phyloP scores from a whole-genome alignment of 1,140 invertebrate species.

The Lordiphosa stackelbergi region DNA sequence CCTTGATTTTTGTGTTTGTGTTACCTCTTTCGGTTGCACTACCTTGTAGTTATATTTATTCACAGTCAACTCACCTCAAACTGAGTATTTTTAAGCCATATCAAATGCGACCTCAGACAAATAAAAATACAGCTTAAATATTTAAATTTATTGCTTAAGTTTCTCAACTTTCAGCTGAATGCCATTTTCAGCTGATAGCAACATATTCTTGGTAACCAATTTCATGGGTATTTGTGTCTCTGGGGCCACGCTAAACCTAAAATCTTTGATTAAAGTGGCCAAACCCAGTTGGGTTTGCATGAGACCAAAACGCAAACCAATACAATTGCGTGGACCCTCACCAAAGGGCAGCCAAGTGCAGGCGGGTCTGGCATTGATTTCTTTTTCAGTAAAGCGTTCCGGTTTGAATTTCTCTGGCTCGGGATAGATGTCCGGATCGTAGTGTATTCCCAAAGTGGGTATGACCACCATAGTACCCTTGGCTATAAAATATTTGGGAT shows the following conservation, averaged over 20 bases:
- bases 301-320: constrained; percentile 1
- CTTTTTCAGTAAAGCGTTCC: constrained; percentile 78
- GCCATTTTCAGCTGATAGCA: background rate
- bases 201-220: background rate
- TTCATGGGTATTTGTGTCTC: constrained; percentile 1
- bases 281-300: background rate
- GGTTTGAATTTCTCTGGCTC: constrained; percentile 80
- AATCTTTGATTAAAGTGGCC: constrained; percentile 1
- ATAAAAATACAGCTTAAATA: no score
- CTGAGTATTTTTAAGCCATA: no score
- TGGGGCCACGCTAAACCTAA: background rate
- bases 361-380: background rate
- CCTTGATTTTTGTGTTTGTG: no score
- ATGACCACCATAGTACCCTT: constrained; percentile 81
- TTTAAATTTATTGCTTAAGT: no score
- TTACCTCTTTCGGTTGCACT: no score
- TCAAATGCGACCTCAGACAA: no score
- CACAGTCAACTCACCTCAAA: no score
- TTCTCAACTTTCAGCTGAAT: background rate
- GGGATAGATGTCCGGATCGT: constrained; percentile 57
- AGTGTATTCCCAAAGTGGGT: constrained; percentile 80
- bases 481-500: constrained; percentile 78
- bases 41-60: no score
- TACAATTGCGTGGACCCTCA: constrained; percentile 2
- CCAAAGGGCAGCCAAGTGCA: background rate